A percentile compares a stretch with the other conserved stretches of the same genome.
phyloP scores from a whole-genome alignment of 2,797 vertebrate genomes.

The Melanogrammus aeglefinus region DNA sequence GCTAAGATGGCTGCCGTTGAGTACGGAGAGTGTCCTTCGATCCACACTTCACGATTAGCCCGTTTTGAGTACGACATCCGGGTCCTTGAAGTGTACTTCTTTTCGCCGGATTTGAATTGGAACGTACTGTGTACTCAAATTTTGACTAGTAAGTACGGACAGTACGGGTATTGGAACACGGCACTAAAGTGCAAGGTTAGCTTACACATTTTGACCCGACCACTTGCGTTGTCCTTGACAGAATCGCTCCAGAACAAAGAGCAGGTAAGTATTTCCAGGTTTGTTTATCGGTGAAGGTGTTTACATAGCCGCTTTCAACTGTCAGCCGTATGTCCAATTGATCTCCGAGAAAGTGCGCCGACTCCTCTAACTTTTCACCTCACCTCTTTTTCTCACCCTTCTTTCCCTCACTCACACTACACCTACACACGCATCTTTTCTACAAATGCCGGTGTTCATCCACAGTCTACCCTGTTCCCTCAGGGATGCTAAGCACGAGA shows the following conservation, averaged over 20 bases:
- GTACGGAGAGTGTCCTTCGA: no score
- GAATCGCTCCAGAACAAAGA: neutral
- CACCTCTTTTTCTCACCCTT: slow-evolving; percentile 11
- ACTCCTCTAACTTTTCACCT: slow-evolving; percentile 8
- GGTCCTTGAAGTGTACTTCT: no score
- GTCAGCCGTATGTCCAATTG: slow-evolving; percentile 42
- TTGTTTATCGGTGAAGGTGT: neutral
- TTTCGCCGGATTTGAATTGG: no score
- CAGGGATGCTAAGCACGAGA: slow-evolving; percentile 19
- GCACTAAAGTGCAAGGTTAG: no score
- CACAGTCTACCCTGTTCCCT: slow-evolving; percentile 35
- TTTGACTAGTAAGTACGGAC: no score
- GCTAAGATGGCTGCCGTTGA: no score
- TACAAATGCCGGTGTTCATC: slow-evolving; percentile 62
- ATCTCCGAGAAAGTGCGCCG: slow-evolving; percentile 41
- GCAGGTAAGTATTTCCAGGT: neutral
- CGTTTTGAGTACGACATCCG: no score
- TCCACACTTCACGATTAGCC: no score
- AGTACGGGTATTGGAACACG: no score
- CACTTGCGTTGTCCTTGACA: neutral
- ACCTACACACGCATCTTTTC: slow-evolving; percentile 43
- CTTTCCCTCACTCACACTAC: slow-evolving; percentile 8
- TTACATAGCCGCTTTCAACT: slow-evolving; percentile 26
- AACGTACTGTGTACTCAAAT: no score
- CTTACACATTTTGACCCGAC: neutral